Conservation (phyloP, 1,140 invertebrate genomes). For the Papilio machaon region DNA sequence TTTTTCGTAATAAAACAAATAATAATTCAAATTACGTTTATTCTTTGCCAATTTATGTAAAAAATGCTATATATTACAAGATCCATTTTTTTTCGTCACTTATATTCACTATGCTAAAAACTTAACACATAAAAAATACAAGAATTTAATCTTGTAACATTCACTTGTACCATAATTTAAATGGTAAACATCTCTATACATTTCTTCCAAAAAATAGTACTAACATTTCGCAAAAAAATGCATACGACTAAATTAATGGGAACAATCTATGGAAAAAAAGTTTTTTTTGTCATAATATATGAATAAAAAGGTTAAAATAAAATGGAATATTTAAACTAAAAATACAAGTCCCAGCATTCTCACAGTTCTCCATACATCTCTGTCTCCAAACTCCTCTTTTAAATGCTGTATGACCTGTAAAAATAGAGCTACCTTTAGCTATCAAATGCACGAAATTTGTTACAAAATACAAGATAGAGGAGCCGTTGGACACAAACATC, state of each 20-base stretch:
- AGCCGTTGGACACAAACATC: too few species aligned
- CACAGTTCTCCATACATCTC: not conserved
- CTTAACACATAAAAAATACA: constrained; percentile 14
- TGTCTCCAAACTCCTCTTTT: not conserved
- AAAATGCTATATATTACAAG: constrained; percentile 34
- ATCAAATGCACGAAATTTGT: too few species aligned
- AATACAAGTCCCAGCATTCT: constrained; percentile 1
- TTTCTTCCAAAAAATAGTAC: not conserved
- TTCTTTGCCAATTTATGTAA: constrained; percentile 32
- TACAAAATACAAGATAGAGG: not conserved
- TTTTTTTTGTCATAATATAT: not conserved
- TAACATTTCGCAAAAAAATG: not conserved
- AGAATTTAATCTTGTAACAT: constrained; percentile 10
- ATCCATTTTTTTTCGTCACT: constrained; percentile 4
- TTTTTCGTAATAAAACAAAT: constrained; percentile 25
- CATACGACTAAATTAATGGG: not conserved
- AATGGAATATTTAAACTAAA: constrained; percentile 29
- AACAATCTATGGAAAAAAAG: constrained; percentile 10
- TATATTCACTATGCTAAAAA: constrained; percentile 10
- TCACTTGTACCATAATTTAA: constrained; percentile 1
- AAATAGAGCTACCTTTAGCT: not conserved
- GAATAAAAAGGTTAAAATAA: constrained; percentile 14
- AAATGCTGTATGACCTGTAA: not conserved
- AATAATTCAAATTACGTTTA: constrained; percentile 21
- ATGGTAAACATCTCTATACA: constrained; percentile 15